A percentile compares a stretch with the other conserved stretches of the same genome.
Evolutionary conservation across 2,888 invertebrate species (phyloP).

Genomic region (Proisotoma minuta): DNA sequence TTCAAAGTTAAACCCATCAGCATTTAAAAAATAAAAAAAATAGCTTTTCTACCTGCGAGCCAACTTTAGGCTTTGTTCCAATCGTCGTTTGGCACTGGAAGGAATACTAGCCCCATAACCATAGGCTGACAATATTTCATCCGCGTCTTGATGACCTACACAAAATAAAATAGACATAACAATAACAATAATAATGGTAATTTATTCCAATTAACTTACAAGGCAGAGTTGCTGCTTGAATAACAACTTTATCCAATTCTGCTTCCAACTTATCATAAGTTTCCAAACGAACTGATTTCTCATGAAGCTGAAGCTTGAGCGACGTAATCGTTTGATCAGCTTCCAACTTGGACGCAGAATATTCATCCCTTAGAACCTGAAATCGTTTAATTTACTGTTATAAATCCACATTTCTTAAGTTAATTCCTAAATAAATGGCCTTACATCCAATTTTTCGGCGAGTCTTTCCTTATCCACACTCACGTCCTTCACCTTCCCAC

Average conservation of each 20-base stretch:
- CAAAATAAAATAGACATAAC: not conserved
- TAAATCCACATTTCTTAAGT: not conserved
- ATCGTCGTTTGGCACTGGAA: slow-evolving; percentile 2
- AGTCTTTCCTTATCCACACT: slow-evolving; percentile 10
- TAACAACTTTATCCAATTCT: slow-evolving; percentile 9
- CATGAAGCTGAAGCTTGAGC: not conserved
- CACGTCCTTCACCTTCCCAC: not conserved
- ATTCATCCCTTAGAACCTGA: slow-evolving; percentile 6
- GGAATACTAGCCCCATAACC: slow-evolving; percentile 6
- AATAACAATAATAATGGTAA: not conserved
- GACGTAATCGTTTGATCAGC: not conserved
- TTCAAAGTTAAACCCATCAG: not conserved
- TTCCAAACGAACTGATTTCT: slow-evolving; percentile 1
- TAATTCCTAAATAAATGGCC: not conserved
- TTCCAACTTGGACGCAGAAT: not conserved
- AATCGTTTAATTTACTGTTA: not conserved
- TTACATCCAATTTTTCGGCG: slow-evolving; percentile 13
- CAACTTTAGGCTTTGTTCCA: slow-evolving; percentile 5
- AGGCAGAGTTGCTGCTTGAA: slow-evolving; percentile 10
- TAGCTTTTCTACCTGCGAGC: not conserved
- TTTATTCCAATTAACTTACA: not conserved
- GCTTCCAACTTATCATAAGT: slow-evolving; percentile 11
- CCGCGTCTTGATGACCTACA: slow-evolving; percentile 2
- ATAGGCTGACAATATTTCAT: slow-evolving; percentile 3
- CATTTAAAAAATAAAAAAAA: not conserved